Evolutionary conservation across 1,140 invertebrate genomes (phyloP).

Genomic region (Platyura marginata): DNA sequence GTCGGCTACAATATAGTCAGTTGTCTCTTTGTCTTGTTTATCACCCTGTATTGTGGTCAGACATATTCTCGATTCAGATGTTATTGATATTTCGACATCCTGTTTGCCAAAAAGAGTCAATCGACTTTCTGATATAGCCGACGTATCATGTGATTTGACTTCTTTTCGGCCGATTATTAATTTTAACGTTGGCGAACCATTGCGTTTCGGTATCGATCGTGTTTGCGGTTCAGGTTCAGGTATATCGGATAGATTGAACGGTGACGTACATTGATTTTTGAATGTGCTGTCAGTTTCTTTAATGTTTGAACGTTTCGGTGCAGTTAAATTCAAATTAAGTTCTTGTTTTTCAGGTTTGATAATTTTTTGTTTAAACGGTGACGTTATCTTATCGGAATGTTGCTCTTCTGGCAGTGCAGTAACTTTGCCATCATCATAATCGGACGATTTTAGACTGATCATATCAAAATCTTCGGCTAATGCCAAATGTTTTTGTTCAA

Average conservation of each 20-base stretch:
- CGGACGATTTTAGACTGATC: neutral
- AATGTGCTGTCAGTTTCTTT: constrained; percentile 7
- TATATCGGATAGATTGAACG: neutral
- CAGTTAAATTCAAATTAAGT: neutral
- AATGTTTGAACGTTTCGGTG: neutral
- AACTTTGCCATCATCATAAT: neutral
- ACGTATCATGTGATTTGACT: constrained; percentile 27
- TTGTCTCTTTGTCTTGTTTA: neutral
- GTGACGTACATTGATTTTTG: neutral
- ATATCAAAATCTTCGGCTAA: constrained; percentile 4
- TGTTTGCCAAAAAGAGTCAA: constrained; percentile 26
- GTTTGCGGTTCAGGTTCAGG: neutral
- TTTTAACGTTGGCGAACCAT: constrained; percentile 22
- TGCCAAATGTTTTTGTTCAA: constrained; percentile 2
- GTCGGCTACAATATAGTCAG: neutral
- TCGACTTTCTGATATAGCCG: constrained; percentile 28
- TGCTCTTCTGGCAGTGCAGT: neutral
- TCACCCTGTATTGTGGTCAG: constrained; percentile 19
- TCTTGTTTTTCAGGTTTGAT: neutral
- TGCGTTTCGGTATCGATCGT: neutral
- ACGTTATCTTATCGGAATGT: neutral
- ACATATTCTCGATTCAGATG: constrained; percentile 30
- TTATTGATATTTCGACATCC: constrained; percentile 31
- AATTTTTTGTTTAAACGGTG: neutral
- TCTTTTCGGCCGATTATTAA: constrained; percentile 30